Conservation (phyloP, 2,888 invertebrate genomes). For the Theretra japonica region DNA sequence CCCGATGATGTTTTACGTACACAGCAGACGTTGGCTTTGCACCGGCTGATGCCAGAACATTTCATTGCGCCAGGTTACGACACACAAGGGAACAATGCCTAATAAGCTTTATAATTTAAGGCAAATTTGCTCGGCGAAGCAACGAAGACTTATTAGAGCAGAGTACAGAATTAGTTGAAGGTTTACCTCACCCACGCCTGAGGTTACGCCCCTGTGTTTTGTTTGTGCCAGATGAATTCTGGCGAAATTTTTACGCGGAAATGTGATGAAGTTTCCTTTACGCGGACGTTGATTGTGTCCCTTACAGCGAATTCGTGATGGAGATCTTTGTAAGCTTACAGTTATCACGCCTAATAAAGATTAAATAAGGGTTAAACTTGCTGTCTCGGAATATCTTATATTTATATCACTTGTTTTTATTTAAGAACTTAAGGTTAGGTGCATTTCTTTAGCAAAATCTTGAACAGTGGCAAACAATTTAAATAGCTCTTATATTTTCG, state of each 20-base stretch:
- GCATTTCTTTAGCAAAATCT: no score
- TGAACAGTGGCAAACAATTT: no score
- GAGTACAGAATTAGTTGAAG: slow-evolving; percentile 56
- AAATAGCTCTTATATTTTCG: no score
- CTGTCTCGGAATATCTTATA: no score
- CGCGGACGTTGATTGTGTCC: neutral
- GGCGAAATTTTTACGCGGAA: neutral
- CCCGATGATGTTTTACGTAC: slow-evolving; percentile 8
- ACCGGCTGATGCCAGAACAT: slow-evolving; percentile 45
- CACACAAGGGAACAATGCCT: slow-evolving; percentile 76
- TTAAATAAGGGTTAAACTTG: neutral
- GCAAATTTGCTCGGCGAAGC: slow-evolving; percentile 59
- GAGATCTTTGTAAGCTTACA: neutral
- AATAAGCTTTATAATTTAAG: slow-evolving; percentile 82
- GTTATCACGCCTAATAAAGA: neutral
- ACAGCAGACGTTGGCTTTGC: neutral
- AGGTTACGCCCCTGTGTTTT: slow-evolving; percentile 26
- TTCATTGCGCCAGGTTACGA: slow-evolving; percentile 73
- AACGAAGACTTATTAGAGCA: slow-evolving; percentile 69
- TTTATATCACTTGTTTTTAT: no score
- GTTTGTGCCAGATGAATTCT: slow-evolving; percentile 12
- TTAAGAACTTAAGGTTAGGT: no score
- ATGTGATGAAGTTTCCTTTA: slow-evolving; percentile 12
- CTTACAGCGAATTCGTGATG: neutral
- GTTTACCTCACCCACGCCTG: slow-evolving; percentile 47